Conservation (phyloP, 2,797 vertebrate genomes). For the Pseudochaenichthys georgianus region DNA sequence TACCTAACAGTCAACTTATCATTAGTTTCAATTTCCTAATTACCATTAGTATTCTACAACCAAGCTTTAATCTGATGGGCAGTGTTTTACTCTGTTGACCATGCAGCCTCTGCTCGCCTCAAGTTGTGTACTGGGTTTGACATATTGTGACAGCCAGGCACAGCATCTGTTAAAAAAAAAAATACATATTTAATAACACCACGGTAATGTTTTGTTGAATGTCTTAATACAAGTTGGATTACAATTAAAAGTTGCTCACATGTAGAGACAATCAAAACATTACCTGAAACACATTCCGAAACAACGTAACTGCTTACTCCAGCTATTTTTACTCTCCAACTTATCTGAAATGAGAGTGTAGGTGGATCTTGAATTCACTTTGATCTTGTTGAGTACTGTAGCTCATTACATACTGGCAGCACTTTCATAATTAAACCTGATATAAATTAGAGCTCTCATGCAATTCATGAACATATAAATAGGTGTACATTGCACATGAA, state of each 20-base stretch:
- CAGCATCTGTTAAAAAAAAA: constrained; percentile 71
- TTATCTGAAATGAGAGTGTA: constrained; percentile 36
- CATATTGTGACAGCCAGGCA: constrained; percentile 66
- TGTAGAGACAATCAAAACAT: constrained; percentile 2
- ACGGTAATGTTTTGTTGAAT: background rate
- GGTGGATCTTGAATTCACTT: constrained; percentile 61
- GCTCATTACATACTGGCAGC: constrained; percentile 42
- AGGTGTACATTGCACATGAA: background rate
- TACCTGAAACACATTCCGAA: constrained; percentile 36
- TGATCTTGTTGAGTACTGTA: constrained; percentile 61
- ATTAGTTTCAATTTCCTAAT: constrained; percentile 56
- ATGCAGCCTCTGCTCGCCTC: constrained; percentile 45
- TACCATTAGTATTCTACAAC: constrained; percentile 64
- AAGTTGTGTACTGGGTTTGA: constrained; percentile 44
- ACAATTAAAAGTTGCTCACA: background rate
- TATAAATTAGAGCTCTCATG: constrained; percentile 21
- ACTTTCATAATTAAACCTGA: constrained; percentile 58
- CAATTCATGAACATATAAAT: constrained; percentile 26
- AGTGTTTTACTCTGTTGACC: constrained; percentile 49
- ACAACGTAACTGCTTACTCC: constrained; percentile 53
- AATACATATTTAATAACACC: no score
- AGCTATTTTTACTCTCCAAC: constrained; percentile 29
- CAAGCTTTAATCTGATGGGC: constrained; percentile 55
- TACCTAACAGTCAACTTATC: constrained; percentile 73
- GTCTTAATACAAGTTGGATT: background rate